Evolutionary conservation across 2,888 invertebrate genomes (phyloP).

Genomic region (Eilema griseolum): DNA sequence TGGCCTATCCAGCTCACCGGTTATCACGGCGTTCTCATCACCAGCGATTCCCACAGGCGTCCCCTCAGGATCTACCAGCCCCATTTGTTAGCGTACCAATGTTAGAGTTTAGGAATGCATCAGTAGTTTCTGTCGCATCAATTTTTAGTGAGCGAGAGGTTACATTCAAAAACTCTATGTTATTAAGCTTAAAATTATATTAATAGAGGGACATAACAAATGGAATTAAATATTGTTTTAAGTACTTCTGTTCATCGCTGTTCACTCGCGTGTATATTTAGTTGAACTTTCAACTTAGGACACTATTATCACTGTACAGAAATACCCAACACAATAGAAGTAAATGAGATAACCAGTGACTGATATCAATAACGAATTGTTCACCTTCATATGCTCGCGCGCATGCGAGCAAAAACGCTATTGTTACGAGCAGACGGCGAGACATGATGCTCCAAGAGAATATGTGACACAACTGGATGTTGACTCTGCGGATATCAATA

Average conservation of each 20-base stretch:
- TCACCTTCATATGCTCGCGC: slow-evolving; percentile 68
- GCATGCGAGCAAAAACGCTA: slow-evolving; percentile 56
- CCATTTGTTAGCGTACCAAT: slow-evolving; percentile 54
- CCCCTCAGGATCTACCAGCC: slow-evolving; percentile 84
- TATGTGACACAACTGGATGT: slow-evolving; percentile 16
- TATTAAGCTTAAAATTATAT: slow-evolving; percentile 62
- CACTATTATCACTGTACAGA: slow-evolving; percentile 38
- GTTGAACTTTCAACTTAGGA: slow-evolving; percentile 7
- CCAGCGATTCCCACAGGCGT: slow-evolving; percentile 89
- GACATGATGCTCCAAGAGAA: slow-evolving; percentile 19
- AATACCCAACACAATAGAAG: slow-evolving; percentile 55
- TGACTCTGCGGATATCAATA: slow-evolving; percentile 10
- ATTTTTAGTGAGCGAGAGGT: slow-evolving; percentile 29
- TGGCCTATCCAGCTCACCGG: slow-evolving; percentile 91
- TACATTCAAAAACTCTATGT: slow-evolving; percentile 69
- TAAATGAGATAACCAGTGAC: slow-evolving; percentile 52
- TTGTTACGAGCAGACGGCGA: slow-evolving; percentile 14
- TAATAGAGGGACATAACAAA: slow-evolving; percentile 60
- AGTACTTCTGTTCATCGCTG: slow-evolving; percentile 44
- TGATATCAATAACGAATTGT: slow-evolving; percentile 54
- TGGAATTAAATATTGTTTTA: slow-evolving; percentile 56
- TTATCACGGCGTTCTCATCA: slow-evolving; percentile 88
- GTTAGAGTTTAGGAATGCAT: slow-evolving; percentile 58
- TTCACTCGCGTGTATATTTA: slow-evolving; percentile 8
- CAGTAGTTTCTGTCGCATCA: slow-evolving; percentile 29